These are phyloP conservation scores for Pseudorhombus dupliciocellatus DNA, from an alignment of 2,113 vertebrate genomes.

Conservation along the genomic window DNA sequence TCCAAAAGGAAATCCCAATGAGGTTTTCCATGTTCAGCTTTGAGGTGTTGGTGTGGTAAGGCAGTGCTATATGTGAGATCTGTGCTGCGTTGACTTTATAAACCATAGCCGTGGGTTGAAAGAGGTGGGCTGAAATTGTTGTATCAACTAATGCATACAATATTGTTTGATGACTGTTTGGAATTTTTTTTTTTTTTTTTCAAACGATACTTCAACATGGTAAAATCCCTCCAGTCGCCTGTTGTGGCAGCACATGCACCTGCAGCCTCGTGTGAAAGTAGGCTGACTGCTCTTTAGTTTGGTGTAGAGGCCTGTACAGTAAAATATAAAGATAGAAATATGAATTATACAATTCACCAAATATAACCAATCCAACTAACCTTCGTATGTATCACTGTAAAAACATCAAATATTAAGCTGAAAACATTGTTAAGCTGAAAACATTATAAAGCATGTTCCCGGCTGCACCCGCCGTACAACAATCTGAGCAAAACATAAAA, in stretches of 20 bases:
- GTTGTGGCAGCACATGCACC: constrained; percentile 4
- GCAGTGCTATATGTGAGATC: constrained; percentile 14
- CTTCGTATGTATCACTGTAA: too few relatives aligned
- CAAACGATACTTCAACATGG: constrained; percentile 78
- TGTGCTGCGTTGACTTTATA: constrained; percentile 69
- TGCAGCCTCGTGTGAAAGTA: constrained; percentile 51
- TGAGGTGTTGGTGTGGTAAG: constrained; percentile 23
- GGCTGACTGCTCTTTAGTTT: constrained; percentile 42
- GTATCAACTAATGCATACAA: constrained; percentile 83
- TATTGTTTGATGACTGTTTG: constrained; percentile 91
- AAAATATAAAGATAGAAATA: too few relatives aligned
- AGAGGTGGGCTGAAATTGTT: constrained; percentile 78
- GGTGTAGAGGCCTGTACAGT: constrained; percentile 18
- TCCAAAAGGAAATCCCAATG: constrained; percentile 45
- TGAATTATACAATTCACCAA: too few relatives aligned
- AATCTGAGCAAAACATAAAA: too few relatives aligned
- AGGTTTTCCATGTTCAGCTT: constrained; percentile 60
- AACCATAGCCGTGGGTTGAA: constrained; percentile 76
- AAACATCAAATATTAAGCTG: too few relatives aligned
- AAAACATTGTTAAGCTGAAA: too few relatives aligned
- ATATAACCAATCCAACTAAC: too few relatives aligned
- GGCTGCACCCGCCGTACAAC: too few relatives aligned
- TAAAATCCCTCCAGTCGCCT: constrained; percentile 79
- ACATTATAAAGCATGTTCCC: too few relatives aligned
- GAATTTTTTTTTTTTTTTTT: constrained; percentile 90